phyloP scores from a whole-genome alignment of 2,797 vertebrate species.

The Hybognathus amarus region DNA sequence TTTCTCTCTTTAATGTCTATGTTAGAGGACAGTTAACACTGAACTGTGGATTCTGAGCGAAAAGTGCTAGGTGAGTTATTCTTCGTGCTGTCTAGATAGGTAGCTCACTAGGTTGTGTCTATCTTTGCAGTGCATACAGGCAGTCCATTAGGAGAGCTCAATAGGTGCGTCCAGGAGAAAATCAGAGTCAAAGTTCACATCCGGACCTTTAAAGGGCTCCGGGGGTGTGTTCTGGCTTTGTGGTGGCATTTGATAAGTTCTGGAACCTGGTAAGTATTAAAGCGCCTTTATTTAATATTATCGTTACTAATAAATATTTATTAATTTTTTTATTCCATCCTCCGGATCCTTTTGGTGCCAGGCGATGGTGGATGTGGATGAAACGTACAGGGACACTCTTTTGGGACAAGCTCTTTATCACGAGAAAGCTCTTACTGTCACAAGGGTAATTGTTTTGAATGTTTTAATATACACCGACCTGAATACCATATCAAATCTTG shows the following conservation, averaged over 20 bases:
- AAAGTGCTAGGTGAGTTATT: not conserved
- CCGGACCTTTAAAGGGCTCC: constrained; percentile 94
- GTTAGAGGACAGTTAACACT: constrained; percentile 6
- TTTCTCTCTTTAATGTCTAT: not conserved
- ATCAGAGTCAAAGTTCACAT: constrained; percentile 93
- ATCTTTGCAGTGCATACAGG: constrained; percentile 84
- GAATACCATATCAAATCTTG: not conserved
- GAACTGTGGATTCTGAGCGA: constrained; percentile 53
- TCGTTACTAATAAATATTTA: not conserved
- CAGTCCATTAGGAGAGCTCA: constrained; percentile 91
- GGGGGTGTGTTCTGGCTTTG: constrained; percentile 95
- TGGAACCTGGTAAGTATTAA: constrained; percentile 93
- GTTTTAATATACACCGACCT: not conserved
- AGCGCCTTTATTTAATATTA: not conserved
- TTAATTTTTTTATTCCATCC: not conserved
- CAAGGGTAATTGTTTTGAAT: constrained; percentile 76
- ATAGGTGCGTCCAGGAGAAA: constrained; percentile 89
- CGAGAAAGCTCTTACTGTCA: constrained; percentile 90
- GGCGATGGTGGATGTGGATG: constrained; percentile 98
- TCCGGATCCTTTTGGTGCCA: constrained; percentile 58
- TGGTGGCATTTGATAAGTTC: constrained; percentile 98
- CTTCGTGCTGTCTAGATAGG: not conserved
- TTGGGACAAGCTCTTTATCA: constrained; percentile 90
- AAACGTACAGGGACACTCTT: constrained; percentile 94
- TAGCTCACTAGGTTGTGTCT: not conserved